Base-by-base conservation (phyloP, 2,113 vertebrate genomes). In the Dermatemys mawii region DNA sequence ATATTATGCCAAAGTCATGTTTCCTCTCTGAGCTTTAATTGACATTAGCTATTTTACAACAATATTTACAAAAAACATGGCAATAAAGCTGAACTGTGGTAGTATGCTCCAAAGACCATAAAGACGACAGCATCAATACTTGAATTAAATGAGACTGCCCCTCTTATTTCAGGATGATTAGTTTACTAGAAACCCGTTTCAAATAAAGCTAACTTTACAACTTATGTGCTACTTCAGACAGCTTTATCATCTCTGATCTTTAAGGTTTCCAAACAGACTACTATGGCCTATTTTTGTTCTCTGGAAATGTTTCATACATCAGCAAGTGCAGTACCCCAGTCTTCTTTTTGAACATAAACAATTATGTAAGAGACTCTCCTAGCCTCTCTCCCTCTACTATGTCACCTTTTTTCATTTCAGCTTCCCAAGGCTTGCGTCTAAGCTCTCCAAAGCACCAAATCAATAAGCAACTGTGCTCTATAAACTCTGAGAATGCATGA, bases 341-440 rank as follows among this genome's bases (percentile, higher is more conserved):
- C 13, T 88, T 82, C 1, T 1, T 86, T 95, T 90, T 88, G 54
- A 93, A 88, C 70, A 51, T 55, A 55, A 76, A 76, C 94, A 93
- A 94, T 90, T 95, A 93, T 55, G 76, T 14, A 95, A 90, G 1
- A 93, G 79, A 88, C 78, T 46, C 73, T 22, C 55, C 19, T 55
- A 79, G 83, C 49, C 46, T 24, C 82, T 46, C 73, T 79, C 19
- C 81, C 85, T 86, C 81, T 73, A 41, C 5, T 29, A 48, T 6
- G 48, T 13, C 29, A 81, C 46, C 53, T 73, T 27, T 49, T 24
- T n/a, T 49, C 44, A 26, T 1, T 1, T 35, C 83, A 12, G 38
- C 41, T 93, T 12, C 32, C 16, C 29, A 53, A 82, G 93, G 38
- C 1, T 38, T 86, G 50, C 1, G 9, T 76, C 50, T n/a, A 83